Conservation (phyloP, 1,140 invertebrate species). For the Temnothorax nylanderi region DNA sequence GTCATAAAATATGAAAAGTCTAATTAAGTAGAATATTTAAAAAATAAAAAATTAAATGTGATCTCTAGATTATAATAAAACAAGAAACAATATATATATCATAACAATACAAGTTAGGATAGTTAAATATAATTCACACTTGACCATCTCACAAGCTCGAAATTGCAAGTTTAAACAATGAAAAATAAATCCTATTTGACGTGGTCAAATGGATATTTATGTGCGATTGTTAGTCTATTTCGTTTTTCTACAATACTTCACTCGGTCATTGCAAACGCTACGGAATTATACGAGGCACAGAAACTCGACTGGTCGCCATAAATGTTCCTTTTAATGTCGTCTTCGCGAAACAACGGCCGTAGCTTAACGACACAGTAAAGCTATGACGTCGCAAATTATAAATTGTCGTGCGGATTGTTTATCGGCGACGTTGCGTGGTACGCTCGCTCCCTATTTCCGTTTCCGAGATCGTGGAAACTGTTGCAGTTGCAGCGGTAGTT, state of each 20-base stretch:
- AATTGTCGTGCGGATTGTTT: conserved; percentile 52
- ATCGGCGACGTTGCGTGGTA: conserved; percentile 22
- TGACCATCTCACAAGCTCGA: neutral
- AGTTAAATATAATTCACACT: conserved; percentile 1
- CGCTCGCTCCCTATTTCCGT: neutral
- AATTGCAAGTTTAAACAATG: neutral
- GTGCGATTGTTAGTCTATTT: conserved; percentile 9
- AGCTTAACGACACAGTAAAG: conserved; percentile 57
- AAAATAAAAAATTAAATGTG: neutral
- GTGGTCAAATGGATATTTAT: conserved; percentile 15
- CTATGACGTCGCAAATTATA: conserved; percentile 51
- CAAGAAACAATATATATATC: neutral
- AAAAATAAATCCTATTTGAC: neutral
- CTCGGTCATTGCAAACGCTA: neutral
- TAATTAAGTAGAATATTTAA: neutral
- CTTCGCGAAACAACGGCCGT: neutral
- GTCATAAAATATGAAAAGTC: neutral
- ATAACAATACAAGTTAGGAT: neutral
- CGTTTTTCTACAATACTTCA: neutral
- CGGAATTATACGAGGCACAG: conserved; percentile 3
- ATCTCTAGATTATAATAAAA: neutral
- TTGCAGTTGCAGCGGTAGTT: conserved; percentile 27
- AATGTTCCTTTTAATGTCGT: conserved; percentile 55
- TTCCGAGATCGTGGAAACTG: neutral
- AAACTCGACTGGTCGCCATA: conserved; percentile 17